These are phyloP conservation scores for Xestoiulus laeticollis DNA, from an alignment of 2,888 invertebrate genomes.

Conservation along the genomic window DNA sequence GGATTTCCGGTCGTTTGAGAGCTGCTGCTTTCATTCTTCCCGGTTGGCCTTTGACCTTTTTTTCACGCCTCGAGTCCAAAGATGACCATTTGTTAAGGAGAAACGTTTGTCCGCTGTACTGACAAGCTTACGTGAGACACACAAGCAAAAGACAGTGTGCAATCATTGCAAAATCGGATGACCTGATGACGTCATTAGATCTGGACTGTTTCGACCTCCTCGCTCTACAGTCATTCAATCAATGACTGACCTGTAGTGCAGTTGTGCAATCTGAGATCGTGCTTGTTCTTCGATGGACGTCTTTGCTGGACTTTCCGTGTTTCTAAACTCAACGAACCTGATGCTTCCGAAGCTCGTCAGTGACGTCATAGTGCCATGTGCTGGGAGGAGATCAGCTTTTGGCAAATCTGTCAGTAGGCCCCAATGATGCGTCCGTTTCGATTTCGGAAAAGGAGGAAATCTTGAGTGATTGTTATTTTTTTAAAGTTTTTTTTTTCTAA, in stretches of 20 bases:
- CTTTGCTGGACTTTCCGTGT: neutral
- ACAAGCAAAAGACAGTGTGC: neutral
- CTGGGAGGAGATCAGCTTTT: neutral
- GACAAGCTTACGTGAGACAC: neutral
- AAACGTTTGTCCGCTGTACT: neutral
- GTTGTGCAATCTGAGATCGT: neutral
- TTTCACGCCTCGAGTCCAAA: neutral
- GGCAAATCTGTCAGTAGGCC: neutral
- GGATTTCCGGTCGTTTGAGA: neutral
- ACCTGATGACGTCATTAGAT: too few relatives aligned
- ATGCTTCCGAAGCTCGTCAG: neutral
- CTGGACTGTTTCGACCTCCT: neutral
- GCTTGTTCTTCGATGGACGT: neutral
- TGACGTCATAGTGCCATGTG: neutral
- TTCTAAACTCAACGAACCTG: neutral
- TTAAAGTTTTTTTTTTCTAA: neutral
- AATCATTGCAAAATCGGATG: neutral
- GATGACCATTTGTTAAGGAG: neutral
- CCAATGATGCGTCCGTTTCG: neutral
- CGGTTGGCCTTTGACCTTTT: neutral
- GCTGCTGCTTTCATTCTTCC: neutral
- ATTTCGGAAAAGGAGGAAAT: slow-evolving; percentile 5
- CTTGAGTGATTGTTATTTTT: neutral
- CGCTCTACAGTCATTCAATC: neutral
- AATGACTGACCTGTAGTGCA: neutral